Evolutionary conservation across 2,888 invertebrate species (phyloP), one percentile per base, ranked within the genome.

Genomic region (Synanthedon formicaeformis): DNA sequence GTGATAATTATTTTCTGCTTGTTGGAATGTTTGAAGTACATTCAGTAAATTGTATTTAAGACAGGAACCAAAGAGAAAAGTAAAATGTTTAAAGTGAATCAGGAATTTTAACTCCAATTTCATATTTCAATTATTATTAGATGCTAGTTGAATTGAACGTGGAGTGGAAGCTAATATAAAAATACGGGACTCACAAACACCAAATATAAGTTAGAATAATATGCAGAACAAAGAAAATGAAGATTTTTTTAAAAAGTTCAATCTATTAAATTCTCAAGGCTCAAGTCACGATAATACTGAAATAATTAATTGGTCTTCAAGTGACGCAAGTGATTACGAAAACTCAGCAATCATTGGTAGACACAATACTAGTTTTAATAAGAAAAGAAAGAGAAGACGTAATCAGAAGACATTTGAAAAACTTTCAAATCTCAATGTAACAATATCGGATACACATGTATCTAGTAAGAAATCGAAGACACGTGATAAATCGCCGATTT

Each of bases 281-380:
- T 34, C 10, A 34, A 34, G 10, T 34, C 34, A 34, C 10, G 75
- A 81, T 52, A 56, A 67, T 34, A 63, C 58, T n/a, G 75, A 75
- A 56, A 76, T 81, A 54, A 86, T 87, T 27, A 69, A 65, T 54
- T 84, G 83, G 84, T 76, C 84, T 12, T 75, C 71, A 3, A 82
- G 81, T 56, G 78, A 81, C 16, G 77, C 80, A 1, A 83, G 82
- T 59, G 86, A 82, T 40, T 71, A 69, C 52, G 84, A 84, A 61
- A 70, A 73, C 53, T 52, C 57, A 10, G 54, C 60, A 10, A 54
- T 56, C 48, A 62, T 56, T 48, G 64, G 63, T 23, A 67, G 61
- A 52, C 68, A 61, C 41, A 51, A 56, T 53, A 55, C 56, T 18
- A 62, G 58, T 8, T 66, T 57, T 56, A 56, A 52, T 23, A 54